Conservation (phyloP, 2,888 invertebrate genomes). For the Agrotis clavis region DNA sequence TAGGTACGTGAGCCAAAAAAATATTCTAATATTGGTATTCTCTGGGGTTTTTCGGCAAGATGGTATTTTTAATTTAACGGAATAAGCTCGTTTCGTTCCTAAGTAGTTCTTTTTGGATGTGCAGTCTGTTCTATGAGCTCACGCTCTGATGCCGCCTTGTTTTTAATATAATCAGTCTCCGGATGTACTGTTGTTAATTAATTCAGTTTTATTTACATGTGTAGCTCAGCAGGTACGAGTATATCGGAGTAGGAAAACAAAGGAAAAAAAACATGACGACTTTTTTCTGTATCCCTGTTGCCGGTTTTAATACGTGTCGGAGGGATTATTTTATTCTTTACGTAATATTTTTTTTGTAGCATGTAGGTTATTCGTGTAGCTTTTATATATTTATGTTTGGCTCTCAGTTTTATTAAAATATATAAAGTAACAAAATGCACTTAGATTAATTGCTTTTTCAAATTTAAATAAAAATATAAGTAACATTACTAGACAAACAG, state of each 20-base stretch:
- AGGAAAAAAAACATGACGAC: conserved; percentile 20
- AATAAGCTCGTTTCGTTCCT: conserved; percentile 39
- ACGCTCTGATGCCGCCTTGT: conserved; percentile 49
- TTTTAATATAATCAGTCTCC: conserved; percentile 53
- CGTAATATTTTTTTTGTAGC: conserved; percentile 1
- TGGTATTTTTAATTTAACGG: conserved; percentile 68
- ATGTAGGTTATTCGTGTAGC: not conserved
- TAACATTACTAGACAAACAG: not conserved
- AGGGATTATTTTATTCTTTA: conserved; percentile 27
- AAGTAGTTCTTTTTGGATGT: conserved; percentile 50
- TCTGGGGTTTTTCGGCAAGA: conserved; percentile 49
- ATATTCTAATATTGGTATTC: conserved; percentile 62
- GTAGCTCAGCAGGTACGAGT: conserved; percentile 37
- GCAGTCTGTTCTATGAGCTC: conserved; percentile 44
- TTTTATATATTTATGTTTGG: conserved; percentile 14
- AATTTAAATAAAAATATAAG: too few relatives aligned
- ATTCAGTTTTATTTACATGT: conserved; percentile 54
- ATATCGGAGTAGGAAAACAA: conserved; percentile 29
- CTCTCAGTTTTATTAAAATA: conserved; percentile 15
- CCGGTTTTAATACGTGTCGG: conserved; percentile 22
- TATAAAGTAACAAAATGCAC: not conserved
- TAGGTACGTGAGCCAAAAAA: conserved; percentile 50
- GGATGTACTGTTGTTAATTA: conserved; percentile 49
- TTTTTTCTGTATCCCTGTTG: conserved; percentile 18
- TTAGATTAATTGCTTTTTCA: not conserved